Base-by-base conservation (phyloP, 2,113 vertebrate genomes). In the Phrynosoma platyrhinos region DNA sequence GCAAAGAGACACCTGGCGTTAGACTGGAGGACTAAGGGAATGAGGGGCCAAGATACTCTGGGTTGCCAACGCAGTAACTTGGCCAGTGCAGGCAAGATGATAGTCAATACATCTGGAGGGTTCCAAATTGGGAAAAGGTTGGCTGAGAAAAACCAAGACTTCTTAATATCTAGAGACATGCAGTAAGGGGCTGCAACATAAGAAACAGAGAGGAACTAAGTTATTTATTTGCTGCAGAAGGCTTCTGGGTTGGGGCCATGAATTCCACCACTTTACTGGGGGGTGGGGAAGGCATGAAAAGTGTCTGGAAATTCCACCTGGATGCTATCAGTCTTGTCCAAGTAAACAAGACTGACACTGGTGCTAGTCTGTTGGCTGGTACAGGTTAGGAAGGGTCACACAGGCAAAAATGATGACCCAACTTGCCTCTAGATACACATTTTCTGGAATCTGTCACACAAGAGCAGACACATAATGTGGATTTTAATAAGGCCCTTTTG, bases 291-390 rank as follows among this genome's bases (percentile, higher is more conserved):
- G 53, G 1, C 0, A 81, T 75, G 66, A 90, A 55, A 89, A 55
- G 90, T 89, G 93, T 95, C 94, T 95, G 96, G 93, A 96, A 96
- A 95, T 95, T 97, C 97, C 98, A 99, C 98, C 98, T 99, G 99
- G 98, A 98, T 96, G 98, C 97, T 97, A 99, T 99, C 98, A 98
- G 97, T 98, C 98, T 98, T 97, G 95, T 95, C 95, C 95, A 98
- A 98, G 97, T 99, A 99, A 99, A 99, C 98, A 99, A 97, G 97
- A 96, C 97, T 97, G 97, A 98, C 98, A 99, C 98, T 97, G 97
- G 98, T 97, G 95, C 97, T 96, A 93, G 97, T 98, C 97, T 97
- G 96, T 98, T 98, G 98, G 98, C 97, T 98, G 97, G 97, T 97
- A 98, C 96, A 97, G 98, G 98, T 98, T 98, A 98, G 96, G 91